Evolutionary conservation across 2,113 vertebrate species (phyloP), one percentile per base, ranked within the genome.

Genomic region (Tetraodon nigroviridis): DNA sequence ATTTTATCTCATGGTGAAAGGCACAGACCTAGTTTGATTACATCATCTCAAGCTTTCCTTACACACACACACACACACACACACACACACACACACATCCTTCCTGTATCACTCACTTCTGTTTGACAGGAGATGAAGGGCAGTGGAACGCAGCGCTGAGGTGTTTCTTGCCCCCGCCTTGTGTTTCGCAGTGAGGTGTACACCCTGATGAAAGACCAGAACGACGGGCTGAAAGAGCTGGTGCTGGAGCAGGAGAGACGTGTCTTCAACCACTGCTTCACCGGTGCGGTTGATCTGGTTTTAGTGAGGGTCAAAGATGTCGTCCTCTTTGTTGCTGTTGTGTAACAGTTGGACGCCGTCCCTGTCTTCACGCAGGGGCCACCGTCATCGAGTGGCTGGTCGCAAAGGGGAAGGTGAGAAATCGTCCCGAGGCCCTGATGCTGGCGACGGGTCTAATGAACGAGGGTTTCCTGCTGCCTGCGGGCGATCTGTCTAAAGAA

Each of bases 241-340:
- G 97, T 92, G 55, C 73, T 99, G 57, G 93, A 98, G 86, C 95
- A 94, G 82, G 92, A 95, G 13, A 95, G 93, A 63, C 92, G 90
- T 73, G 75, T 93, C 51, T 99, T 93, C 87, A 98, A 97, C 82
- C 90, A 99, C 70, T 99, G 96, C 73, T 99, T 99, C 87, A 92
- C 93, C 41, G 96, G 97, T 99, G 83, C 29, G 13, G 24, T 45
- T 21, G 16, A 21, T 21, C 58, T 21, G 15, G 2, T 55, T 18
- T 59, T 29, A 1, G 49, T 48, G n/a, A 54, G n/a, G 57, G 24
- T 17, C 6, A 24, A 24, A 27, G 15, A 10, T 5, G 4, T 10
- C 32, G 8, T 37, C 32, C 11, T 37, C 32, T 37, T 37, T 12
- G 1, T 12, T 37, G 32, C 4, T 37, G 32, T 11, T 37, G 32